Evolutionary conservation across 2,113 vertebrate species (phyloP).

Genomic region (Lepidothrix coronata): DNA sequence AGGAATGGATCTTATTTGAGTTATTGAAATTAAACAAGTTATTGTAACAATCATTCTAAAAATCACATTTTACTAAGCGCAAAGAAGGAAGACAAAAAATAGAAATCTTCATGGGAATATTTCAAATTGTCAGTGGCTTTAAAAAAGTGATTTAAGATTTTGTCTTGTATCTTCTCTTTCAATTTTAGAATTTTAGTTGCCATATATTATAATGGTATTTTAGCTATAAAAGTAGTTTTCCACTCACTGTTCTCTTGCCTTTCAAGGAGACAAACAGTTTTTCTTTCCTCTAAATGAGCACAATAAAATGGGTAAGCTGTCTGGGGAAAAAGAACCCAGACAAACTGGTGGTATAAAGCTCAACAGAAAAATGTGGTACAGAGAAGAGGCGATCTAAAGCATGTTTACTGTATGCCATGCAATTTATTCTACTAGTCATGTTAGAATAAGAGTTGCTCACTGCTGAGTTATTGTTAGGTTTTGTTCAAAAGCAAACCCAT

Average conservation of each 20-base stretch:
- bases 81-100: constrained; percentile 13
- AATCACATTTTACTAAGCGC: constrained; percentile 46
- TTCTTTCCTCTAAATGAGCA: constrained; percentile 66
- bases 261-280: constrained; percentile 68
- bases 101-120: constrained; percentile 48
- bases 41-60: constrained; percentile 58
- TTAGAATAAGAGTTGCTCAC: constrained; percentile 24
- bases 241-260: constrained; percentile 46
- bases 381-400: constrained; percentile 44
- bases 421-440: constrained; percentile 36
- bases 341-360: constrained; percentile 51
- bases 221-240: constrained; percentile 65
- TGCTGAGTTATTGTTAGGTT: not conserved
- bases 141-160: constrained; percentile 56
- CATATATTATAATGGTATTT: constrained; percentile 61
- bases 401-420: constrained; percentile 5
- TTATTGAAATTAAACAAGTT: constrained; percentile 62
- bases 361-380: constrained; percentile 59
- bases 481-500: not conserved
- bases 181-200: constrained; percentile 65
- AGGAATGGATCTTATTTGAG: constrained; percentile 48
- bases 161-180: constrained; percentile 41
- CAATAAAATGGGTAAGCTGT: constrained; percentile 62
- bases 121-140: constrained; percentile 56
- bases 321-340: constrained; percentile 23